Evolutionary conservation across 2,797 vertebrate genomes (phyloP).

Genomic region (Discoglossus pictus): DNA sequence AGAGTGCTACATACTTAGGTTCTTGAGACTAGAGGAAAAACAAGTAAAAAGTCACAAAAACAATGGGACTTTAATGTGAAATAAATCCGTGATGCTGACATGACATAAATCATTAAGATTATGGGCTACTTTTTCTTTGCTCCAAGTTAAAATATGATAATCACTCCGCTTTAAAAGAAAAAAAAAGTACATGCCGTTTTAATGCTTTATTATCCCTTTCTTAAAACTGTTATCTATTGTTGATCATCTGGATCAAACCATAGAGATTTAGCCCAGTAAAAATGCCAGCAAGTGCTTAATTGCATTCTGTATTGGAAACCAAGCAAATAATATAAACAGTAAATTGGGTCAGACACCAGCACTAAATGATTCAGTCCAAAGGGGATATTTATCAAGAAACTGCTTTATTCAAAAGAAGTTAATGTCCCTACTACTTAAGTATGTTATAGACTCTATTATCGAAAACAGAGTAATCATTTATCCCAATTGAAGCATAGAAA

Average conservation of each 20-base stretch:
- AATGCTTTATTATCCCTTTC: constrained; percentile 42
- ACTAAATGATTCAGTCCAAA: too few species aligned
- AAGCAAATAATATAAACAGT: too few species aligned
- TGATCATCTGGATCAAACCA: constrained; percentile 53
- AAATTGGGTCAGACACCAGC: too few species aligned
- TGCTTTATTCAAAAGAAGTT: too few species aligned
- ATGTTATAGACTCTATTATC: too few species aligned
- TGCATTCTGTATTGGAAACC: too few species aligned
- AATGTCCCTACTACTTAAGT: too few species aligned
- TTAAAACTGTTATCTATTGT: constrained; percentile 49
- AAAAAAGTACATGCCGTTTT: constrained; percentile 27
- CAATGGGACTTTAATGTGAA: constrained; percentile 16
- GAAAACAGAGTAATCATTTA: too few species aligned
- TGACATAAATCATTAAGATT: constrained; percentile 52
- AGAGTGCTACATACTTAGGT: constrained; percentile 44
- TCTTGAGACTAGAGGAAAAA: constrained; percentile 48
- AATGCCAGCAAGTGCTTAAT: too few species aligned
- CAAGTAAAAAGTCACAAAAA: constrained; percentile 28
- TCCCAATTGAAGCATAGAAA: too few species aligned
- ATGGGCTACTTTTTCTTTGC: constrained; percentile 9
- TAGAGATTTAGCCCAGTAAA: too few species aligned
- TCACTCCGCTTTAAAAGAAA: constrained; percentile 45
- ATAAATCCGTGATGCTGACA: constrained; percentile 9
- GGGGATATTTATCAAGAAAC: too few species aligned
- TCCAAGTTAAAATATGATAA: constrained; percentile 51